phyloP scores from a whole-genome alignment of 2,113 vertebrate species.

The Tor tambroides region DNA sequence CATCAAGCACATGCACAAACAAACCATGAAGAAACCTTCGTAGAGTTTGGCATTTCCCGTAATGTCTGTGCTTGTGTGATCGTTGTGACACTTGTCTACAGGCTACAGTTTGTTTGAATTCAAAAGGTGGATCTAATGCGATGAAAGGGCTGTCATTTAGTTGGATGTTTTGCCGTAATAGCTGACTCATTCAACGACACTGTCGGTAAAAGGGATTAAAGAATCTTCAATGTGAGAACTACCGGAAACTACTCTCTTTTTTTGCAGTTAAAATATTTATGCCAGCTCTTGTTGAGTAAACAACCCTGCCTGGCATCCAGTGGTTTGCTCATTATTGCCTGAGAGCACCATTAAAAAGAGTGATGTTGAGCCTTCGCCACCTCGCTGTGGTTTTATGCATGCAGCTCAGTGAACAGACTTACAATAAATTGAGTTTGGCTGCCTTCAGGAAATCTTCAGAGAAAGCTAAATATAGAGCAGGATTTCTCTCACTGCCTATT shows the following conservation, averaged over 20 bases:
- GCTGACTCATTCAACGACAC: conserved; percentile 25
- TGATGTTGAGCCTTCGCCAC: neutral
- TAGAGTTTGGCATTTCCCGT: neutral
- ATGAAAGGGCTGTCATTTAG: neutral
- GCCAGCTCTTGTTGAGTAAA: conserved; percentile 9
- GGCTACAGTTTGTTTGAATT: neutral
- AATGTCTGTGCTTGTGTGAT: neutral
- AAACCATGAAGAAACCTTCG: neutral
- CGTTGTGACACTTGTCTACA: neutral
- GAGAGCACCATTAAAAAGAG: conserved; percentile 6
- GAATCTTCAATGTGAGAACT: neutral
- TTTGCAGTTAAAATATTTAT: conserved; percentile 6
- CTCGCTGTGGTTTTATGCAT: neutral
- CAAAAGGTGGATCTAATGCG: neutral
- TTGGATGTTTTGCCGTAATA: neutral
- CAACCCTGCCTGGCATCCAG: neutral
- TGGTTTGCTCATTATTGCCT: neutral
- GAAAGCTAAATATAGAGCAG: neutral
- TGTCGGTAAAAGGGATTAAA: conserved; percentile 10
- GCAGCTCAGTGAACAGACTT: neutral
- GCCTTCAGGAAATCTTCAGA: neutral
- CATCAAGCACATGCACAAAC: neutral
- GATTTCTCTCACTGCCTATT: neutral
- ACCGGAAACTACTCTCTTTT: neutral
- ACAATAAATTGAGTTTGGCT: neutral